These are phyloP conservation scores for Murina feae DNA, from an alignment of 2,113 vertebrate species.

Conservation along the genomic window DNA sequence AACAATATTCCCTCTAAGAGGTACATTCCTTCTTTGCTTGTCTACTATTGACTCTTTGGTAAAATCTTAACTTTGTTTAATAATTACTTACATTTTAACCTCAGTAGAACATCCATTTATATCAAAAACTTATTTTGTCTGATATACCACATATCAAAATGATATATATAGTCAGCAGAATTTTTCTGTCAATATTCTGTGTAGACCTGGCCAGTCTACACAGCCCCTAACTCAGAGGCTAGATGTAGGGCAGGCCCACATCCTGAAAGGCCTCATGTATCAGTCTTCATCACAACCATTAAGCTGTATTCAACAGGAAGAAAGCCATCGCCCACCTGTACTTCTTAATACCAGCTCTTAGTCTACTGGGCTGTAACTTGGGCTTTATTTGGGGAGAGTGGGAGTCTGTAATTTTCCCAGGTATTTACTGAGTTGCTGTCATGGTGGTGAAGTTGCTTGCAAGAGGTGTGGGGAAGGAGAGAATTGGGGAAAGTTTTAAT, in stretches of 20 bases:
- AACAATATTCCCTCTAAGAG: neutral
- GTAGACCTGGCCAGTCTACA: neutral
- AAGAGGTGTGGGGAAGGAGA: neutral
- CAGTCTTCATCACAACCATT: neutral
- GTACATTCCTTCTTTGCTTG: neutral
- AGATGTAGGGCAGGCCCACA: neutral
- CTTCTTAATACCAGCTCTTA: neutral
- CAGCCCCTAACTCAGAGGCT: neutral
- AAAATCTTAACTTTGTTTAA: conserved; percentile 34
- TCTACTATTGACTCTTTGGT: neutral
- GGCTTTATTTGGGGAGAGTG: neutral
- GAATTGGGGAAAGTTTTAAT: neutral
- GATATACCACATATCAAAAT: neutral
- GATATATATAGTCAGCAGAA: neutral
- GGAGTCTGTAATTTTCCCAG: neutral
- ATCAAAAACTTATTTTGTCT: conserved; percentile 19
- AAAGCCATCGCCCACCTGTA: neutral
- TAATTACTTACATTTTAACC: conserved; percentile 34
- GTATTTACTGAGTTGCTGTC: neutral
- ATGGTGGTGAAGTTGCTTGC: neutral
- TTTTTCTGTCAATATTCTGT: conserved; percentile 13
- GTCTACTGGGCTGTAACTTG: neutral
- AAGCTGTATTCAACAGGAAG: neutral
- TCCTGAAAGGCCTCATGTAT: neutral
- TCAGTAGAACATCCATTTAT: neutral